Conservation (phyloP, 1,140 invertebrate genomes). For the Chrysomallon squamiferum region DNA sequence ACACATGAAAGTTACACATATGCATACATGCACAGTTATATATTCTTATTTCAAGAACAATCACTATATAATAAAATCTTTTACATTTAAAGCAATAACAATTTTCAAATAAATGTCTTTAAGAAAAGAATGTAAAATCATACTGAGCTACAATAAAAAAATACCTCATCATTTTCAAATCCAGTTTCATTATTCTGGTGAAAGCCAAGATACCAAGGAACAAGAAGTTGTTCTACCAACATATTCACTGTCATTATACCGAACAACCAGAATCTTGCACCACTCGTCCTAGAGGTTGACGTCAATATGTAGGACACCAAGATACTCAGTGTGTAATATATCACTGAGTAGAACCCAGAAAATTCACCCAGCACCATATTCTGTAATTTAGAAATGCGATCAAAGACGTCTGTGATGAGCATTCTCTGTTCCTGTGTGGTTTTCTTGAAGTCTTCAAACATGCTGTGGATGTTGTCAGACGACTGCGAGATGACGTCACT, state of each 20-base stretch:
- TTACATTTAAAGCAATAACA: no score
- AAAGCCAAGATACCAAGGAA: constrained; percentile 2
- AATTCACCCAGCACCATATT: constrained; percentile 68
- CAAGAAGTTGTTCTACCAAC: constrained; percentile 42
- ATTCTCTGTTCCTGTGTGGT: constrained; percentile 67
- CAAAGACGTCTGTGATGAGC: constrained; percentile 69
- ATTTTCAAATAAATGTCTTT: no score
- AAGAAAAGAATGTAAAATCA: no score
- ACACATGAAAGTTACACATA: no score
- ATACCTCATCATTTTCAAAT: constrained; percentile 11
- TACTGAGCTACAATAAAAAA: neutral
- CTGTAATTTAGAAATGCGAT: constrained; percentile 67
- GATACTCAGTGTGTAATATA: constrained; percentile 67
- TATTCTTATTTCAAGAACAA: no score
- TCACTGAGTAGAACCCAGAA: constrained; percentile 68
- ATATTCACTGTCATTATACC: constrained; percentile 65
- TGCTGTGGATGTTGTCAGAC: constrained; percentile 63
- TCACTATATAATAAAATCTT: no score
- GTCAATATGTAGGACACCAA: constrained; percentile 68
- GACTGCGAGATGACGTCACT: constrained; percentile 60
- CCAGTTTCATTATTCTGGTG: neutral
- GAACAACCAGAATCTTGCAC: constrained; percentile 67
- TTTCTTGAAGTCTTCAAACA: constrained; percentile 67
- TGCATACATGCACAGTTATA: no score
- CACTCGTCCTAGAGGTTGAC: constrained; percentile 64